Evolutionary conservation across 2,113 vertebrate genomes (phyloP).

Genomic region (Camelus dromedarius): DNA sequence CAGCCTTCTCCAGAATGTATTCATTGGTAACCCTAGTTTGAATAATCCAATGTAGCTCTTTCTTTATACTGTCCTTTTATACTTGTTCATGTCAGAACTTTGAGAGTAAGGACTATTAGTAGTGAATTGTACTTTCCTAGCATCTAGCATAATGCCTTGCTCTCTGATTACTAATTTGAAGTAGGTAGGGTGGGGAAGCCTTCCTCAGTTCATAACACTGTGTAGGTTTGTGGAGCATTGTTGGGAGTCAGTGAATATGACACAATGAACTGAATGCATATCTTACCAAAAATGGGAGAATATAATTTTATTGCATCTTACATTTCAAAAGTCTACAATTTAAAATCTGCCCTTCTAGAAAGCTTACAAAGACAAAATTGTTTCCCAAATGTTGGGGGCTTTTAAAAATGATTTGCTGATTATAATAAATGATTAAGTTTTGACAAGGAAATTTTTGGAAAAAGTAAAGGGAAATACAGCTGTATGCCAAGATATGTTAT

Average conservation of each 20-base stretch:
- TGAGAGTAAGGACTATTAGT: conserved; percentile 10
- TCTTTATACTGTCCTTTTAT: conserved; percentile 29
- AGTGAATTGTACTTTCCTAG: background rate
- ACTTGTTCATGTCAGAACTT: conserved; percentile 10
- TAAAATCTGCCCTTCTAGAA: conserved; percentile 48
- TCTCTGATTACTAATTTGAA: conserved; percentile 22
- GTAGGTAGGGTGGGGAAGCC: background rate
- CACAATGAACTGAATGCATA: background rate
- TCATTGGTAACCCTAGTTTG: conserved; percentile 18
- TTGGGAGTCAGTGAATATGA: background rate
- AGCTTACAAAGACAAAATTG: conserved; percentile 1
- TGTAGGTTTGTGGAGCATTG: background rate
- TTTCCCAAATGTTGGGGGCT: background rate
- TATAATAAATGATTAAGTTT: conserved; percentile 47
- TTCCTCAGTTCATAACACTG: background rate
- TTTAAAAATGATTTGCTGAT: conserved; percentile 41
- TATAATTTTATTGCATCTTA: conserved; percentile 43
- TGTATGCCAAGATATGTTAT: background rate
- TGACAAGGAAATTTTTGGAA: conserved; percentile 25
- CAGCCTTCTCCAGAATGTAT: background rate
- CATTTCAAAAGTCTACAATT: conserved; percentile 15
- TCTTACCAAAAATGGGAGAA: conserved; percentile 13
- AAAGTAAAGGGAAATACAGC: conserved; percentile 20
- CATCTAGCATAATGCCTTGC: background rate
- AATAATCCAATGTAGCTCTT: conserved; percentile 3